phyloP scores from a whole-genome alignment of 2,888 invertebrate genomes.

The Caenorhabditis panamensis region DNA sequence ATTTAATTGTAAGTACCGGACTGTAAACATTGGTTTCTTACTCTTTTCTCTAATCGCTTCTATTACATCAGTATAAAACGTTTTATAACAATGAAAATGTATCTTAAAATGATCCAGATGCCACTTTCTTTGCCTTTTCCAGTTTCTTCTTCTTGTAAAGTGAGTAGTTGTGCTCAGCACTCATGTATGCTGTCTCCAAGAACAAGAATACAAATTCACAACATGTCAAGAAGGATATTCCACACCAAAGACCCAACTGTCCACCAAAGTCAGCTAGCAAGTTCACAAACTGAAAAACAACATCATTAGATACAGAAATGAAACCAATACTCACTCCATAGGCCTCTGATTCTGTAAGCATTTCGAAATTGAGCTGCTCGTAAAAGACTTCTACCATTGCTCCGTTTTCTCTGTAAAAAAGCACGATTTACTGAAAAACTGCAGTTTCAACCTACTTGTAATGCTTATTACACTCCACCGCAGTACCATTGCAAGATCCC shows the following conservation, averaged over 20 bases:
- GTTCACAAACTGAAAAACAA: constrained; percentile 76
- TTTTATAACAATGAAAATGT: constrained; percentile 11
- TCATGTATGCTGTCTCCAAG: constrained; percentile 76
- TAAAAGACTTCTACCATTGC: constrained; percentile 80
- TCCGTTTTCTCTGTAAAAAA: constrained; percentile 76
- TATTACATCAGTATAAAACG: too few relatives aligned
- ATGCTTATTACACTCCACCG: constrained; percentile 76
- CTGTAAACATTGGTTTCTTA: neutral
- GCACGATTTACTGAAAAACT: too few relatives aligned
- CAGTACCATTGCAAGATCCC: constrained; percentile 70
- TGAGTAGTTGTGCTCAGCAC: constrained; percentile 73
- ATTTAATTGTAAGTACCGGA: constrained; percentile 20
- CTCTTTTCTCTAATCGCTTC: neutral
- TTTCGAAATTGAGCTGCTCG: constrained; percentile 79
- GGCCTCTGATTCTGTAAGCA: constrained; percentile 76
- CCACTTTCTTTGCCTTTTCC: constrained; percentile 69
- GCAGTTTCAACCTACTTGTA: too few relatives aligned
- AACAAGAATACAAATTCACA: constrained; percentile 76
- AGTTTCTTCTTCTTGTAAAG: constrained; percentile 75
- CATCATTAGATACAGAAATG: neutral
- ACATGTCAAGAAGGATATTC: constrained; percentile 79
- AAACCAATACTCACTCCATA: constrained; percentile 71
- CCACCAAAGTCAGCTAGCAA: constrained; percentile 80
- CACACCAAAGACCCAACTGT: constrained; percentile 78
- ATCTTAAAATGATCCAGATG: constrained; percentile 42